A percentile compares a stretch with the other conserved stretches of the same genome.
Evolutionary conservation across 2,797 vertebrate species (phyloP).

Genomic region (Borostomias antarcticus): DNA sequence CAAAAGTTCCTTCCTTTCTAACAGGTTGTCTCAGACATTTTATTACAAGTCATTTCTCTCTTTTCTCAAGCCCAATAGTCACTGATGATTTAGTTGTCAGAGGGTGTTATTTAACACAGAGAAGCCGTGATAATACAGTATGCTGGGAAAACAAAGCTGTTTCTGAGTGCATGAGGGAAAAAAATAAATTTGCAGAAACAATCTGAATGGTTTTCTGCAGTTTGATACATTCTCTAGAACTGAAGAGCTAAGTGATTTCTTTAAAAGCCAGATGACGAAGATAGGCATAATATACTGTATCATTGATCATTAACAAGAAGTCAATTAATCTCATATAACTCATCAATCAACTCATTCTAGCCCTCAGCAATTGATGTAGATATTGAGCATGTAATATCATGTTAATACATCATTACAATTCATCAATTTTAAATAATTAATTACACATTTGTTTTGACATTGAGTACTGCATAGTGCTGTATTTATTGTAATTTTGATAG

Average conservation of each 20-base stretch:
- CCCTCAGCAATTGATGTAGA: constrained; percentile 19
- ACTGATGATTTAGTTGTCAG: too few relatives aligned
- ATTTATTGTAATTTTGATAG: neutral
- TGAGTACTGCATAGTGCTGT: neutral
- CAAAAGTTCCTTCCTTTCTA: too few relatives aligned
- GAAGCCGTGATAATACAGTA: neutral
- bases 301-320: neutral
- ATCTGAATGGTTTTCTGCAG: neutral
- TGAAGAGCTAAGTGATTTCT: neutral
- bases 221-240: constrained; percentile 12
- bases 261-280: neutral
- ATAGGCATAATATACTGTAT: too few relatives aligned
- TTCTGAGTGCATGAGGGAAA: too few relatives aligned
- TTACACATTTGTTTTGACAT: neutral
- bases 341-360: constrained; percentile 20
- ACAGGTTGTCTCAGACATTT: too few relatives aligned
- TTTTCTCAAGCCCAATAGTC: too few relatives aligned
- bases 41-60: neutral
- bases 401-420: constrained; percentile 27
- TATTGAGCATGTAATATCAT: constrained; percentile 12
- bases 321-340: constrained; percentile 25
- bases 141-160: neutral
- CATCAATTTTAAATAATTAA: neutral
- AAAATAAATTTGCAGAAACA: too few relatives aligned
- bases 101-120: neutral